phyloP scores from a whole-genome alignment of 2,797 vertebrate species.

The Bovichtus variegatus region DNA sequence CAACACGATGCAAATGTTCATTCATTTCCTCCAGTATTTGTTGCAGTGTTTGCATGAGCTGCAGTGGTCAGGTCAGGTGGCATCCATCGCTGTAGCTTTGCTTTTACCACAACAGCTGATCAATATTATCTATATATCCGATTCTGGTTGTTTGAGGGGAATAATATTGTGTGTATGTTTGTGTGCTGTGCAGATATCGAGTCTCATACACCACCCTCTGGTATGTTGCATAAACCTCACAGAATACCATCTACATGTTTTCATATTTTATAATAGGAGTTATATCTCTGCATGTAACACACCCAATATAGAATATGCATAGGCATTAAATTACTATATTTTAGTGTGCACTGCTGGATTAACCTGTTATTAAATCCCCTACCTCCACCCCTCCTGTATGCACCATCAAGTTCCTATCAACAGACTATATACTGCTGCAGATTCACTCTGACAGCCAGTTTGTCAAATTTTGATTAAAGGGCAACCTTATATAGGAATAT shows the following conservation, averaged over 20 bases:
- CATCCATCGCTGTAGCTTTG: constrained; percentile 4
- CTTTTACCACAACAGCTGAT: not conserved
- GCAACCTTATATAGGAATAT: not conserved
- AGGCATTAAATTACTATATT: not conserved
- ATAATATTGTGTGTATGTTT: not conserved
- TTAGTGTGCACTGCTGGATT: not conserved
- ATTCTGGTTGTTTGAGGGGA: not conserved
- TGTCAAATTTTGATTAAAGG: not conserved
- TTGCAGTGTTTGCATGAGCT: not conserved
- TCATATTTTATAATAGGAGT: not conserved
- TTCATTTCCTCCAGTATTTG: not conserved
- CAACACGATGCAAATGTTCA: not conserved
- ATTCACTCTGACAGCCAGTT: not conserved
- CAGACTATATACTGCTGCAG: not conserved
- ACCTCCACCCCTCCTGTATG: not conserved
- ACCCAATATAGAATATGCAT: not conserved
- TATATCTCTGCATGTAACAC: not conserved
- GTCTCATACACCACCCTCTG: not conserved
- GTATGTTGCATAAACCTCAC: not conserved
- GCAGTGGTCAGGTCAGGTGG: constrained; percentile 4
- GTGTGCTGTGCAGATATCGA: constrained; percentile 3
- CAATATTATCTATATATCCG: not conserved
- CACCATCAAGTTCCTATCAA: not conserved
- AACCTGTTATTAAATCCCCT: not conserved
- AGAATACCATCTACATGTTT: not conserved